Evolutionary conservation across 1,140 invertebrate genomes (phyloP), one percentile per base, ranked within the genome.

Genomic region (Globodera ellingtonae): DNA sequence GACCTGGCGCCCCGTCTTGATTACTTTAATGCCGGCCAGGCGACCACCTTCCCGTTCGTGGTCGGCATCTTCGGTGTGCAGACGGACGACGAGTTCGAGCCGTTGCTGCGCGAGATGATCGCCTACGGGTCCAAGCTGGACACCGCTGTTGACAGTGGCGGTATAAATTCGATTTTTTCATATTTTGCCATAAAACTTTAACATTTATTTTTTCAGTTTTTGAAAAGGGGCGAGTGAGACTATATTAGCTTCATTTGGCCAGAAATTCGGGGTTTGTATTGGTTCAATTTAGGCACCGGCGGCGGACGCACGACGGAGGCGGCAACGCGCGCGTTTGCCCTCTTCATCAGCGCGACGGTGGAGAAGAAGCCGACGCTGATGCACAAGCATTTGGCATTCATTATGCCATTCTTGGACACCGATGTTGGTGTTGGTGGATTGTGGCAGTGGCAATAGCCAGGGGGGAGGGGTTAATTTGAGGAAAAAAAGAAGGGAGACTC

Each of bases 311-410:
- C 48, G 15, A 75, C 48, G n/a, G 80, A 81, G 13, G 52, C 79
- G 15, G 21, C 80, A 7, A 44, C 79, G 9, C 52, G 67, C n/a
- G 56, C 81, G 5, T 82, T 82, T 48, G 35, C 79, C 9, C 52
- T 81, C 62, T 81, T 81, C 62, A 82, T 81, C 80, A 82, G 79
- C n/a, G 13, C 56, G 15, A 21, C 81, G 79, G 50, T 79, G n/a
- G 79, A 84, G 81, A 0, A 35, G 59, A 44, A 48, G 24, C 79
- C 79, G 7, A 0, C 0, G 1, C 24, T 81, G 65, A 44, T 81
- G 24, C 73, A 70, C 10, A 24, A 52, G 13, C 10, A 81, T 56
- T 59, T 81, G 50, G 81, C 79, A 35, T 72, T 59, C 18, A 24
- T 81, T 35, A 62, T 82, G 35, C 47, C 79, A 48, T 81, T 81